Evolutionary conservation across 2,797 vertebrate genomes (phyloP), one percentile per base, ranked within the genome.

Genomic region (Vireo griseus): DNA sequence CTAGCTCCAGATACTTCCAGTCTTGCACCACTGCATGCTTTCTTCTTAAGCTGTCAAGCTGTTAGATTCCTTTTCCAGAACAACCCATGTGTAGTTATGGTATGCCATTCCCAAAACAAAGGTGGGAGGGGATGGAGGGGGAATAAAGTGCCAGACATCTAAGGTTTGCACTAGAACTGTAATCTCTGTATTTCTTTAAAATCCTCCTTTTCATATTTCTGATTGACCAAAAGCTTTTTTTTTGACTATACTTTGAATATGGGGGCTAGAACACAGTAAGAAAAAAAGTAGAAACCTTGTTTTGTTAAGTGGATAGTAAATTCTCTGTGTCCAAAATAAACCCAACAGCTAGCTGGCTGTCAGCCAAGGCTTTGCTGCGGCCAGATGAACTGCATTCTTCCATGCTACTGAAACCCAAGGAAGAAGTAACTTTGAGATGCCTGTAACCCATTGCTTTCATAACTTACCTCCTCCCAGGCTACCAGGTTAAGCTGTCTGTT

Each of bases 381-480:
- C 81, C 83, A 42, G 62, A 78, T 86, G 61, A 93, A 21, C 62
- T 88, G 47, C 82, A 48, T 95, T 90, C 89, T 91, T 92, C 29
- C 62, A 39, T 69, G 69, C 51, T 73, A 28, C 55, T 94, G 91
- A 94, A 95, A 91, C 58, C 39, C 18, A 86, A 65, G 76, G 76
- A 92, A 93, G 75, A 90, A 78, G 52, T 91, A 92, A 51, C 12
- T 9, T 68, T 81, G 82, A 86, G 40, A 73, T 2, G 73, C 26
- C 40, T 66, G 44, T 83, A 86, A 76, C 66, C 78, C 61, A 45
- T 83, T 85, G 47, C 76, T 91, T 83, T 96, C 82, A 75, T 96
- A 72, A 58, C 52, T 92, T 72, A 28, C 51, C 62, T 92, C 40
- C 37, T 86, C 33, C 21, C n/a, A 88, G 63, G 55, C 77, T 61